These are phyloP conservation scores for Andricus grossulariae DNA, from an alignment of 1,140 invertebrate genomes.

Conservation along the genomic window DNA sequence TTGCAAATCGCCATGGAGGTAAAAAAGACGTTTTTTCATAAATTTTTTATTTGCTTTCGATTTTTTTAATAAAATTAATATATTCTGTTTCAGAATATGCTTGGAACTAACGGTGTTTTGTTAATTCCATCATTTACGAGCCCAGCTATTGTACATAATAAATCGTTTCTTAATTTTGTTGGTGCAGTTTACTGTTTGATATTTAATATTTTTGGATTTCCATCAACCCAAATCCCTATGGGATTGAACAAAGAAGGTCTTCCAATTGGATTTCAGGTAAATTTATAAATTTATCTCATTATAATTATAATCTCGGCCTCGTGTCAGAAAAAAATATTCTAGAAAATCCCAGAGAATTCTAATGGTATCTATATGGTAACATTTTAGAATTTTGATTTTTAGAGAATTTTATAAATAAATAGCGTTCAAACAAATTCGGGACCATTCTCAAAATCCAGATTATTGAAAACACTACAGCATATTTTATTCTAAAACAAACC, in stretches of 20 bases:
- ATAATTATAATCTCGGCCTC: too few species aligned
- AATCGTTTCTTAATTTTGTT: constrained; percentile 77
- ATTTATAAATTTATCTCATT: not conserved
- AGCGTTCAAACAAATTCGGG: too few species aligned
- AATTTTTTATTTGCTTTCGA: too few species aligned
- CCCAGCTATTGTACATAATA: constrained; percentile 80
- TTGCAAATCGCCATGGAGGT: not conserved
- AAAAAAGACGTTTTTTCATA: not conserved
- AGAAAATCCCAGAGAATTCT: too few species aligned
- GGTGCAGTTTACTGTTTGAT: constrained; percentile 83
- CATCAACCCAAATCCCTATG: constrained; percentile 85
- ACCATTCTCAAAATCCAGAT: too few species aligned
- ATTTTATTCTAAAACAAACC: too few species aligned
- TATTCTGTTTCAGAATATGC: constrained; percentile 69
- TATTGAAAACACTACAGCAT: too few species aligned
- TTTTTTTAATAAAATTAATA: constrained; percentile 16
- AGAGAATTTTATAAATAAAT: too few species aligned
- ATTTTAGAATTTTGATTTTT: too few species aligned
- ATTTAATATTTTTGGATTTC: constrained; percentile 86
- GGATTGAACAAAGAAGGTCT: constrained; percentile 80
- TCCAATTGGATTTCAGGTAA: constrained; percentile 85
- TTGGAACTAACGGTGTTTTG: constrained; percentile 83
- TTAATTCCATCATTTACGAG: constrained; percentile 84
- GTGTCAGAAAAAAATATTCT: too few species aligned
- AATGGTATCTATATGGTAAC: too few species aligned